Evolutionary conservation across 2,113 vertebrate species (phyloP), one percentile per base, ranked within the genome.

Genomic region (Leptosomus discolor): DNA sequence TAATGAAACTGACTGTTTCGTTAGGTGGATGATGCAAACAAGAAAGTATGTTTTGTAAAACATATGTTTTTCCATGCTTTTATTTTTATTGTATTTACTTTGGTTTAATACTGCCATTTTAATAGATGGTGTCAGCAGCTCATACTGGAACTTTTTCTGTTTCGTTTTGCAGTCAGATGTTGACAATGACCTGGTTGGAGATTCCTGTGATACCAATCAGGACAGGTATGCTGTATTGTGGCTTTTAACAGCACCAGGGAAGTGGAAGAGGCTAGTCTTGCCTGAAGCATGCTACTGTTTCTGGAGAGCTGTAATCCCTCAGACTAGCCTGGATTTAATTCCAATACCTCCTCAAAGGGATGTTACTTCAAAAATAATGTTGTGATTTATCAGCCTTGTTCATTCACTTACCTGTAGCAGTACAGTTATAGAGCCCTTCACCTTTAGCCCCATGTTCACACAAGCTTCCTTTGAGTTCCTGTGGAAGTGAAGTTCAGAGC

Each of bases 181-280:
- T 45, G 99, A 99, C 91, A 98, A 99, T 57, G 99, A 99, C 95
- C 98, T 99, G 56, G 98, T 99, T 56, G 99, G 99, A 96, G 99
- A 99, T 96, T 99, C 98, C 76, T 99, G 99, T 57, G 99, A 99
- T 65, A 99, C 99, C 92, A 99, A 99, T 98, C 99, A 99, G 95
- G 99, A 99, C 99, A 99, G 99, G 99, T 99, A 99, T 63, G 93
- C 41, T 75, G 12, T 63, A 4, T 22, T 29, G 27, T 89, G 50
- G 16, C 18, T 88, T 26, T 26, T 39, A 48, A 61, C 20, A 60
- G 45, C 51, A 68, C 20, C 29, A 76, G 48, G 20, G 43, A 70
- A 56, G 19, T 43, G 26, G 29, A 41, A 78, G 51, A 88, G n/a
- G 22, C 77, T 74, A 16, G 12, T 43, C 26, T 69, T 77, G 39